Evolutionary conservation across 2,888 invertebrate genomes (phyloP).

Genomic region (Serrognathus titanus): DNA sequence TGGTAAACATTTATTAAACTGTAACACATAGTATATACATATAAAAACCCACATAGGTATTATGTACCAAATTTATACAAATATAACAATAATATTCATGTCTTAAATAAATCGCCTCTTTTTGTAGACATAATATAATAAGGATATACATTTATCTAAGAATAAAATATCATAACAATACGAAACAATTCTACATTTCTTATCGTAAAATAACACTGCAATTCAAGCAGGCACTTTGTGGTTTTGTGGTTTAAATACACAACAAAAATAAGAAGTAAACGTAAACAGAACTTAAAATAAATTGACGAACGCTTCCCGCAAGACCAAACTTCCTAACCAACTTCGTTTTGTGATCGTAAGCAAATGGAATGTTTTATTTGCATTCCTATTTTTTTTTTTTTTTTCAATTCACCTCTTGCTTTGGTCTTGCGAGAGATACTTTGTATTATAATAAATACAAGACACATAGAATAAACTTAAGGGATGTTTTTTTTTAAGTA

Average conservation of each 20-base stretch:
- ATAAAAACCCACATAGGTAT: constrained; percentile 13
- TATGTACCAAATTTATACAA: constrained; percentile 23
- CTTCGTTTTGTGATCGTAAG: too few relatives aligned
- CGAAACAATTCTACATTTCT: too few relatives aligned
- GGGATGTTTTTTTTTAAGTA: neutral
- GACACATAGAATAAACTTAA: neutral
- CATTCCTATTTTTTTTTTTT: too few relatives aligned
- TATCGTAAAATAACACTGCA: too few relatives aligned
- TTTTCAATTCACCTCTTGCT: too few relatives aligned
- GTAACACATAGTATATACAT: constrained; percentile 14
- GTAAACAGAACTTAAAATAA: too few relatives aligned
- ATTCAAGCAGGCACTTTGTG: too few relatives aligned
- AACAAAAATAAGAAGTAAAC: too few relatives aligned
- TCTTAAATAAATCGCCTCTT: neutral
- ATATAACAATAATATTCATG: constrained; percentile 8
- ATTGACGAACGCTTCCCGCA: too few relatives aligned
- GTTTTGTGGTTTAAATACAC: too few relatives aligned
- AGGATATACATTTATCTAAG: neutral
- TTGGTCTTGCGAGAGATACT: neutral
- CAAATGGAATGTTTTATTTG: too few relatives aligned
- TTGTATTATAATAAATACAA: neutral
- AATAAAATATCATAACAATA: neutral
- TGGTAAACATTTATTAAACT: neutral
- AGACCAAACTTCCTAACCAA: too few relatives aligned
- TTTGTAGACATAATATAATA: constrained; percentile 2